Evolutionary conservation across 2,888 invertebrate genomes (phyloP).

Genomic region (Synergus itoensis): DNA sequence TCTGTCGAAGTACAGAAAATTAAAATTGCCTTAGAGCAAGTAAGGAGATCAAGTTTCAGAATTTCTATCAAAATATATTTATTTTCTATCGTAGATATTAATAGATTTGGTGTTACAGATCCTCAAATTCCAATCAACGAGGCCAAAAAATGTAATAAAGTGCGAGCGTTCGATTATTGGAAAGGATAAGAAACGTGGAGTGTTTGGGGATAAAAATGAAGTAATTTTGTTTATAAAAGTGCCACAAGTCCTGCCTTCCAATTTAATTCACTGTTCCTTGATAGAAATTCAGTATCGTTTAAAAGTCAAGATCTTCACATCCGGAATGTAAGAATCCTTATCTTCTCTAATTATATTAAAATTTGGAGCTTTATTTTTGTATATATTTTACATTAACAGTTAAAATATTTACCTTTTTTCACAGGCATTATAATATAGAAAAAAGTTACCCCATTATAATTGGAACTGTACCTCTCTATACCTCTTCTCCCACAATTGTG

Average conservation of each 20-base stretch:
- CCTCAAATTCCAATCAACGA: constrained; percentile 81
- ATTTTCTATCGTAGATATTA: background rate
- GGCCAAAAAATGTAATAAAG: constrained; percentile 80
- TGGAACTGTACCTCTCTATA: constrained; percentile 85
- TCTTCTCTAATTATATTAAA: background rate
- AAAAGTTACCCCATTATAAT: constrained; percentile 84
- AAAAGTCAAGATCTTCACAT: constrained; percentile 78
- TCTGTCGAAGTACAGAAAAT: constrained; percentile 78
- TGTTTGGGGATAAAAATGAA: constrained; percentile 80
- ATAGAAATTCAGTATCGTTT: constrained; percentile 86
- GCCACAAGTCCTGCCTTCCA: constrained; percentile 86
- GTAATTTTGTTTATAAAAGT: constrained; percentile 83
- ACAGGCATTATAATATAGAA: constrained; percentile 81
- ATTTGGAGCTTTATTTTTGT: background rate
- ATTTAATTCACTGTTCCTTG: constrained; percentile 85
- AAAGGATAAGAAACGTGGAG: constrained; percentile 81
- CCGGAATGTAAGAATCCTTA: constrained; percentile 53
- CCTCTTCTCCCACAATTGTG: constrained; percentile 71
- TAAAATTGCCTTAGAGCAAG: constrained; percentile 53
- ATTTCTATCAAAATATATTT: background rate
- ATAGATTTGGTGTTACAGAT: constrained; percentile 71
- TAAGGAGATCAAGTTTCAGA: constrained; percentile 42
- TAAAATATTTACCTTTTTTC: background rate
- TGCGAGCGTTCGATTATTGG: constrained; percentile 79
- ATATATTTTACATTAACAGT: background rate